Conservation (phyloP, 2,888 invertebrate species). For the Biston stratarius region DNA sequence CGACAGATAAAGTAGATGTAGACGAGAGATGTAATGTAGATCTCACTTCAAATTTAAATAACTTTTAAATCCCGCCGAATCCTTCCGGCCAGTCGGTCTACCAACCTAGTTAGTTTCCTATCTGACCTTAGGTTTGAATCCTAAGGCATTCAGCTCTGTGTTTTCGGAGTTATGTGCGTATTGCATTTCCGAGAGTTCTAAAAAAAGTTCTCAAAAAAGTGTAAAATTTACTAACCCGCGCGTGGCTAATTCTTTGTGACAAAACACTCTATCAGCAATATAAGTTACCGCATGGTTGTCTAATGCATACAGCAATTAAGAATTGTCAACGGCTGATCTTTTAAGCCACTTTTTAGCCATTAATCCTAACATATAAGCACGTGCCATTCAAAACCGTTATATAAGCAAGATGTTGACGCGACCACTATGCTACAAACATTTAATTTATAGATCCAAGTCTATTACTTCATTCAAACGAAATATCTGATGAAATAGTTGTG, state of each 20-base stretch:
- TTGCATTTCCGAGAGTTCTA: too few species aligned
- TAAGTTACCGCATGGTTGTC: conserved; percentile 8
- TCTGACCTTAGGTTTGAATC: too few species aligned
- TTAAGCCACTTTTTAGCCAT: conserved; percentile 21
- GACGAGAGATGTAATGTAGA: too few species aligned
- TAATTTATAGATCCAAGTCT: not conserved
- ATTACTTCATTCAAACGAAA: conserved; percentile 4
- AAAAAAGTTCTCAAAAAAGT: too few species aligned
- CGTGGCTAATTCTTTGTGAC: not conserved
- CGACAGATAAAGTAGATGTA: too few species aligned
- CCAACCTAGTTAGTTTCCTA: too few species aligned
- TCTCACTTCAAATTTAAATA: too few species aligned
- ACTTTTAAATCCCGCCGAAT: too few species aligned
- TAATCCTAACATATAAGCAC: conserved; percentile 24
- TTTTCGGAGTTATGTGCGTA: too few species aligned
- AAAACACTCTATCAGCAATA: conserved; percentile 2
- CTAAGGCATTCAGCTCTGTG: too few species aligned
- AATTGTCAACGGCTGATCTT: conserved; percentile 25
- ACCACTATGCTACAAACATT: not conserved
- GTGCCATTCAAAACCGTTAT: conserved; percentile 18
- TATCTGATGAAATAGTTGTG: not conserved
- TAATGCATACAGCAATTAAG: conserved; percentile 15
- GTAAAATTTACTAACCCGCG: too few species aligned
- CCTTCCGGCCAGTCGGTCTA: too few species aligned
- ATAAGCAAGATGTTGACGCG: conserved; percentile 14